Evolutionary conservation across 2,888 invertebrate genomes (phyloP).

Genomic region (Argyresthia goedartella): DNA sequence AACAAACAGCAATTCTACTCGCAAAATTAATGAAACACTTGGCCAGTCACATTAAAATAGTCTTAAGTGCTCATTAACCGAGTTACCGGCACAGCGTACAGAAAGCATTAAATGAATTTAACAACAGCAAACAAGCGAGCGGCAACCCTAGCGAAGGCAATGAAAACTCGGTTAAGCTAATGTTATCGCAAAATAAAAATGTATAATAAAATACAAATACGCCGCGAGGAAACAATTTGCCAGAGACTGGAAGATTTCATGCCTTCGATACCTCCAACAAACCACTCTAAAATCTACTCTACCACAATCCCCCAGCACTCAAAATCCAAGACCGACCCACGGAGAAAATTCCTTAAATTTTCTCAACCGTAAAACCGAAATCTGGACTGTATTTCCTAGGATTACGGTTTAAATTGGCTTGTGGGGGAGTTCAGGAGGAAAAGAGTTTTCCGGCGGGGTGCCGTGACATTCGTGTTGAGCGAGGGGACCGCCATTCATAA

Average conservation of each 20-base stretch:
- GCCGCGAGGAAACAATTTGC: constrained; percentile 70
- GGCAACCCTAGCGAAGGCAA: constrained; percentile 63
- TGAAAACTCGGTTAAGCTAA: constrained; percentile 72
- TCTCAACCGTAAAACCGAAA: constrained; percentile 18
- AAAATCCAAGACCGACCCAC: constrained; percentile 1
- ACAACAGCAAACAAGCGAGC: constrained; percentile 15
- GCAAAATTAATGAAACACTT: not conserved
- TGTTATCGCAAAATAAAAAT: constrained; percentile 72
- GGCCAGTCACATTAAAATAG: not conserved
- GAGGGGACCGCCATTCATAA: constrained; percentile 62
- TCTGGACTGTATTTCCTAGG: constrained; percentile 21
- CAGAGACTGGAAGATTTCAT: constrained; percentile 68
- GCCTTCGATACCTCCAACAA: constrained; percentile 27
- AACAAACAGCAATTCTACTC: not conserved
- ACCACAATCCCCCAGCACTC: constrained; percentile 6
- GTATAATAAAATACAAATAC: constrained; percentile 72
- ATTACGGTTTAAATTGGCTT: constrained; percentile 29
- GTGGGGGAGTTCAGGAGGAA: constrained; percentile 59
- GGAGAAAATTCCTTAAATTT: constrained; percentile 65
- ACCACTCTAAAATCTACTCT: constrained; percentile 20
- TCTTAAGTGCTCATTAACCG: not conserved
- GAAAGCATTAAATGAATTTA: not conserved
- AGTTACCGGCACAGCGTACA: not conserved
- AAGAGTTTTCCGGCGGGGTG: constrained; percentile 69
- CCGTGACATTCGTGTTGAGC: constrained; percentile 69